Conservation (phyloP, 2,113 vertebrate species). For the Acrocephalus kingi region DNA sequence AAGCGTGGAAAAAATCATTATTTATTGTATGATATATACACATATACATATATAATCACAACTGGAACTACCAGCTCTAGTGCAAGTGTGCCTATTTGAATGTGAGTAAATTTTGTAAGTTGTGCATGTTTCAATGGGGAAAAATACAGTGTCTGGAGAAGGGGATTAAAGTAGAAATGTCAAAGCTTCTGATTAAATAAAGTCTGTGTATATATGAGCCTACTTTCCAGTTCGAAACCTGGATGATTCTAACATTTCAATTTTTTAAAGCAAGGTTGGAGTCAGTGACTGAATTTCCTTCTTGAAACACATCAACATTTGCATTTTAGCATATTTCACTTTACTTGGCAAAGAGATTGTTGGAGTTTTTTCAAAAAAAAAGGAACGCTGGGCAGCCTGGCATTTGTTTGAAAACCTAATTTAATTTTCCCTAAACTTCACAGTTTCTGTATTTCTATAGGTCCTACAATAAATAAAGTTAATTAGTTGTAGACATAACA, state of each 20-base stretch:
- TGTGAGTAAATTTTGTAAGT: neutral
- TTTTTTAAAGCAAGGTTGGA: slow-evolving; percentile 1
- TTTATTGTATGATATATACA: neutral
- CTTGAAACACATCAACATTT: slow-evolving; percentile 18
- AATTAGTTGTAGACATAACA: slow-evolving; percentile 47
- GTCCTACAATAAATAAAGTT: slow-evolving; percentile 29
- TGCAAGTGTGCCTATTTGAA: neutral
- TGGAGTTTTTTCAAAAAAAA: neutral
- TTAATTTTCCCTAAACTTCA: slow-evolving; percentile 27
- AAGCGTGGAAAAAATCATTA: neutral
- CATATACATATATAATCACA: neutral
- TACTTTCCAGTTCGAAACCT: neutral
- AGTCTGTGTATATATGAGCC: neutral
- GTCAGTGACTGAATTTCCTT: neutral
- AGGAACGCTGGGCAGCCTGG: neutral
- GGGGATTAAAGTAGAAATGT: neutral
- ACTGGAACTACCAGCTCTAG: neutral
- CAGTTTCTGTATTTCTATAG: slow-evolving; percentile 26
- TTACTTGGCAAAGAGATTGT: neutral
- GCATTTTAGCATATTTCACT: slow-evolving; percentile 30
- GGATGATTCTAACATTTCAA: neutral
- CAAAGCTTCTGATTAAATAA: neutral
- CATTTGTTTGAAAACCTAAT: slow-evolving; percentile 26
- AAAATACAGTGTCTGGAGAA: neutral
- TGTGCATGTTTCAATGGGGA: neutral